Conservation (phyloP, 1,140 invertebrate genomes). For the Drosophila sp. region DNA sequence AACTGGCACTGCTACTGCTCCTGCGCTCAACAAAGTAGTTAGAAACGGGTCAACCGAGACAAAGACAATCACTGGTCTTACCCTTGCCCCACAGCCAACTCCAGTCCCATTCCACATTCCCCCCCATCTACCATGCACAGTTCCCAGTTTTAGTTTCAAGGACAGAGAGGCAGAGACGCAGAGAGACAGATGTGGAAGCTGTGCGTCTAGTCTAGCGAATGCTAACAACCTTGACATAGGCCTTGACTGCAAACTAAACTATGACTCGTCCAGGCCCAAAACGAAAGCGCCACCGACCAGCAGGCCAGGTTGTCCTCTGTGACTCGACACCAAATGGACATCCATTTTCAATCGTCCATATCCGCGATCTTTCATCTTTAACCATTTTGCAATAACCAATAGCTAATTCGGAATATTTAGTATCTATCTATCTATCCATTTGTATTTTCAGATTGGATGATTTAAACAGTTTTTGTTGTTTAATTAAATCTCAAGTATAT, state of each 20-base stretch:
- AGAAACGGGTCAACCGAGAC: slow-evolving; percentile 11
- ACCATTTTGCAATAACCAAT: not conserved
- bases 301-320: slow-evolving; percentile 3
- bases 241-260: slow-evolving; percentile 25
- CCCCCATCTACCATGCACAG: not conserved
- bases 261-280: slow-evolving; percentile 11
- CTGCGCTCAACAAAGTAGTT: slow-evolving; percentile 10
- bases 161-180: not conserved
- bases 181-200: slow-evolving; percentile 13
- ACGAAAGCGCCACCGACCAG: not conserved
- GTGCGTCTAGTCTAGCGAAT: slow-evolving; percentile 16
- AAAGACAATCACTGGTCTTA: slow-evolving; percentile 13
- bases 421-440: not conserved
- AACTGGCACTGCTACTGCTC: not conserved
- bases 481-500: not conserved
- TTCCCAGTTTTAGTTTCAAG: slow-evolving; percentile 5
- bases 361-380: not conserved
- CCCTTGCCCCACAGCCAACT: not conserved
- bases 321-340: not conserved
- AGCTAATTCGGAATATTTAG: not conserved
- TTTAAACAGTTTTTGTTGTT: not conserved
- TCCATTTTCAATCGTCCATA: not conserved
- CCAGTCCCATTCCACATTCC: not conserved
- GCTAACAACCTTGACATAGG: slow-evolving; percentile 45
- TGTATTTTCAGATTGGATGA: not conserved